phyloP scores from a whole-genome alignment of 1,140 invertebrate species.

The Periplaneta americana region DNA sequence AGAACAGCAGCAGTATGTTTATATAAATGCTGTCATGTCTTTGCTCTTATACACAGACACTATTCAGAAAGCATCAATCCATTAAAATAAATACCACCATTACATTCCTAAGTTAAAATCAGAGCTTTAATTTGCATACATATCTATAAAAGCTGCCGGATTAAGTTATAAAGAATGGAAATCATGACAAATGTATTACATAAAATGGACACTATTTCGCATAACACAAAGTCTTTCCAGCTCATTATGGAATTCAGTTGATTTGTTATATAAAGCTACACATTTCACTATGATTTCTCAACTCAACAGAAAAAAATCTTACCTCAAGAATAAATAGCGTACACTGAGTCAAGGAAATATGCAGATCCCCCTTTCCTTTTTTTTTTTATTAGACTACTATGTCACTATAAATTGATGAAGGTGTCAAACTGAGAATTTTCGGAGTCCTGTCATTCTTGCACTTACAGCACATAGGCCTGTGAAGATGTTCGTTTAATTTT shows the following conservation, averaged over 20 bases:
- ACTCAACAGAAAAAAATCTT: not conserved
- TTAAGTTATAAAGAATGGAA: not conserved
- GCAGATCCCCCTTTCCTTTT: no score
- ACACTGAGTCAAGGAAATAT: no score
- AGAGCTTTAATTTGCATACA: not conserved
- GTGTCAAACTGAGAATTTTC: no score
- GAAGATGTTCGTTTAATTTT: not conserved
- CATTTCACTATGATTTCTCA: not conserved
- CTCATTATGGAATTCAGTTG: not conserved
- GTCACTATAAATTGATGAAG: no score
- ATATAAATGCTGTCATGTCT: not conserved
- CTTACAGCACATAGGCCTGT: not conserved
- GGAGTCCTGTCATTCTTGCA: not conserved
- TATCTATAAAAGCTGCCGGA: not conserved
- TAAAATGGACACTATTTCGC: no score
- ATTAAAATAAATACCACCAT: no score
- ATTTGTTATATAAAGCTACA: not conserved
- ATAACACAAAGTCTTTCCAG: no score
- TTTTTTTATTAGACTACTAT: no score
- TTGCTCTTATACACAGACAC: not conserved
- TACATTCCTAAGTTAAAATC: not conserved
- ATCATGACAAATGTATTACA: not conserved
- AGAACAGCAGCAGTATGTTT: not conserved
- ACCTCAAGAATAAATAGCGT: not conserved
- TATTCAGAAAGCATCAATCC: not conserved